Conservation (phyloP, 2,888 invertebrate genomes). For the Thalpophila matura region DNA sequence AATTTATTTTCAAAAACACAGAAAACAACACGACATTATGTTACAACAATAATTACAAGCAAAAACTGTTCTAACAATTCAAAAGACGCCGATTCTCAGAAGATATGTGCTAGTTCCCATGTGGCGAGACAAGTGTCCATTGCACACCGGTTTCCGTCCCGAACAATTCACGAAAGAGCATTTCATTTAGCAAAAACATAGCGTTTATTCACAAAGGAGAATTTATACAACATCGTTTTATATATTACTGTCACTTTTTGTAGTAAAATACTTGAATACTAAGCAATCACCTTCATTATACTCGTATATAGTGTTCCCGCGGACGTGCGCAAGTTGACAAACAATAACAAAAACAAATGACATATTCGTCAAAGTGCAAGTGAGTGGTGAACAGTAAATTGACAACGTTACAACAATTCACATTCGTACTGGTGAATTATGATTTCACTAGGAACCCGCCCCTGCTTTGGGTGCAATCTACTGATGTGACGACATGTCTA, state of each 20-base stretch:
- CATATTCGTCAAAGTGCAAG: constrained; percentile 37
- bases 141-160: constrained; percentile 61
- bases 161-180: constrained; percentile 47
- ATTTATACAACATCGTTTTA: constrained; percentile 16
- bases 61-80: constrained; percentile 62
- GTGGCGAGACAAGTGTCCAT: constrained; percentile 72
- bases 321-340: constrained; percentile 32
- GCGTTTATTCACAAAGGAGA: constrained; percentile 38
- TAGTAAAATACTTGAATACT: constrained; percentile 17
- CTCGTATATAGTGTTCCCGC: constrained; percentile 48
- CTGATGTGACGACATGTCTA: too few species aligned
- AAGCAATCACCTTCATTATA: constrained; percentile 16
- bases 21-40: constrained; percentile 39
- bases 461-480: too few species aligned
- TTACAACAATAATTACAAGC: constrained; percentile 57
- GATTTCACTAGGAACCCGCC: constrained; percentile 27
- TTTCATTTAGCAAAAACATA: constrained; percentile 48
- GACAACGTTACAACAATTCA: constrained; percentile 23
- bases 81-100: constrained; percentile 69
- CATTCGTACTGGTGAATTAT: constrained; percentile 24
- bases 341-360: constrained; percentile 43
- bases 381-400: constrained; percentile 25
- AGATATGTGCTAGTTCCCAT: constrained; percentile 81
- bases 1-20: constrained; percentile 21
- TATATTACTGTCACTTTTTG: constrained; percentile 29